Conservation (phyloP, 2,888 invertebrate species). For the Polyploca ridens region DNA sequence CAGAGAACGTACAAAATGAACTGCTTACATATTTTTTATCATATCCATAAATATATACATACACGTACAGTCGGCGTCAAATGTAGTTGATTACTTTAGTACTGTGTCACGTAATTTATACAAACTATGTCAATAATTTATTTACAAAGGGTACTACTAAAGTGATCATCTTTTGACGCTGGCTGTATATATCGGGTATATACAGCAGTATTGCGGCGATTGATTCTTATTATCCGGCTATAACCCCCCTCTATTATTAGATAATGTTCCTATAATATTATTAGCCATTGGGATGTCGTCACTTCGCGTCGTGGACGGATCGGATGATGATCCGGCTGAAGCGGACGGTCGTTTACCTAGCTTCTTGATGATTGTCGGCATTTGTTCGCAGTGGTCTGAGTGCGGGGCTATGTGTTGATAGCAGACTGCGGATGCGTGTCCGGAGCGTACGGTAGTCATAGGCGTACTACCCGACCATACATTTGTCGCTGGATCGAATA, state of each 20-base stretch:
- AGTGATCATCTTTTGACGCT: too few species aligned
- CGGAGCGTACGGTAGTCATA: conserved; percentile 94
- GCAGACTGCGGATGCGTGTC: conserved; percentile 96
- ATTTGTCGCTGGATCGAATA: conserved; percentile 92
- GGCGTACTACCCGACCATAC: conserved; percentile 91
- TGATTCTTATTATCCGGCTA: conserved; percentile 40
- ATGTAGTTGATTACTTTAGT: too few species aligned
- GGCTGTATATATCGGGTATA: too few species aligned
- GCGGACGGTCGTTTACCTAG: conserved; percentile 40
- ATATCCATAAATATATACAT: not conserved
- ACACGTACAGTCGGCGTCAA: too few species aligned
- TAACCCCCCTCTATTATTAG: conserved; percentile 48
- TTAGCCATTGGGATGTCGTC: conserved; percentile 70
- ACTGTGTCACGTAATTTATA: too few species aligned
- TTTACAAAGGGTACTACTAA: too few species aligned
- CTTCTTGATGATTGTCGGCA: conserved; percentile 47
- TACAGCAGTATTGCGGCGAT: conserved; percentile 22
- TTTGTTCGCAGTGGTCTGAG: conserved; percentile 39
- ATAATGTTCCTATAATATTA: conserved; percentile 72
- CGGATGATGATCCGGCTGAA: conserved; percentile 24
- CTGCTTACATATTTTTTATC: not conserved
- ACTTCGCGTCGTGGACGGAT: conserved; percentile 32
- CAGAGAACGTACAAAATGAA: not conserved
- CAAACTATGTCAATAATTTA: too few species aligned
- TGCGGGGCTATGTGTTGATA: conserved; percentile 88